Evolutionary conservation across 1,140 invertebrate genomes (phyloP).

Genomic region (Meloidogyne hapla): DNA sequence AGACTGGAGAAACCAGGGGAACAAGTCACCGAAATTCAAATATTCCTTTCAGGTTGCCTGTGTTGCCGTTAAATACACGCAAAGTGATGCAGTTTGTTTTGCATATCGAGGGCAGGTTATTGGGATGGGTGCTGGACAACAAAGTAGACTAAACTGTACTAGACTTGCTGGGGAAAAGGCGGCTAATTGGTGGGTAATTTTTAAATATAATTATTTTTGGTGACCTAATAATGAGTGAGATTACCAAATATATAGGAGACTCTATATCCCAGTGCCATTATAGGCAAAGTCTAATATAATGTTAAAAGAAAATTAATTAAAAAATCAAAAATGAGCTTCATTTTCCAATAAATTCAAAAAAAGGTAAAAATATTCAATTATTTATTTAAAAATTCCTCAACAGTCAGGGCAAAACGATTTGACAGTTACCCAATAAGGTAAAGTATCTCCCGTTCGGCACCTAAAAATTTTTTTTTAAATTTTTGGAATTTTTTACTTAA

Average conservation of each 20-base stretch:
- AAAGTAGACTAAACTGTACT: conserved; percentile 94
- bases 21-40: too few species aligned
- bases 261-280: neutral
- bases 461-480: neutral
- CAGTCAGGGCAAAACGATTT: conserved; percentile 47
- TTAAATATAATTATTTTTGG: conserved; percentile 2
- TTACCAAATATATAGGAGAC: too few species aligned
- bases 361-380: neutral
- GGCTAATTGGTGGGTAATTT: conserved; percentile 79
- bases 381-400: conserved; percentile 19
- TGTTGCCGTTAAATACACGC: conserved; percentile 93
- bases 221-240: too few species aligned
- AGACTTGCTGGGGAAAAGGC: conserved; percentile 92
- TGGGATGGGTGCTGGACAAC: conserved; percentile 94
- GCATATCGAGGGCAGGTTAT: conserved; percentile 87
- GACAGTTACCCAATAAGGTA: conserved; percentile 63
- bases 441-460: conserved; percentile 58
- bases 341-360: neutral
- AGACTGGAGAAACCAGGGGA: neutral
- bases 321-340: neutral
- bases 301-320: too few species aligned
- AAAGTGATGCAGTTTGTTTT: conserved; percentile 93
- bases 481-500: neutral
- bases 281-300: neutral
- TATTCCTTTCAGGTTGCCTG: conserved; percentile 82